These are phyloP conservation scores for Ciconia boyciana DNA, from an alignment of 2,113 vertebrate genomes.

Conservation along the genomic window DNA sequence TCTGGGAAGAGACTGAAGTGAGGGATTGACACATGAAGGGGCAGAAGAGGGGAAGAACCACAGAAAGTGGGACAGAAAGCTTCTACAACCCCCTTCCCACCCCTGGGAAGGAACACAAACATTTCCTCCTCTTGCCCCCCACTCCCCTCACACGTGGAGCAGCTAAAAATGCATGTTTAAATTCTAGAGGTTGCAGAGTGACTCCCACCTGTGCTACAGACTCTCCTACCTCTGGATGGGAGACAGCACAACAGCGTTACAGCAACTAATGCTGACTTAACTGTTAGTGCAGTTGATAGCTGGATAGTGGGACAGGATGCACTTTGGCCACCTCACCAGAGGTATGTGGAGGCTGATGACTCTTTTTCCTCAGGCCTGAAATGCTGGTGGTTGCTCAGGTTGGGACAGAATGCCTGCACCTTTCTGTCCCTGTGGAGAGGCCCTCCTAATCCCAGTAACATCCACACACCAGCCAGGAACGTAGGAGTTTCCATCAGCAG, in stretches of 20 bases:
- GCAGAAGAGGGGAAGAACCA: not conserved
- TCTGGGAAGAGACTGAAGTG: not conserved
- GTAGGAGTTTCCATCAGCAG: not conserved
- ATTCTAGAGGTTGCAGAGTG: not conserved
- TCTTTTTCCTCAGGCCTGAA: slow-evolving; percentile 25
- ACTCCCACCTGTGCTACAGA: not conserved
- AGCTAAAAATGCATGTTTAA: not conserved
- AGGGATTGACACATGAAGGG: not conserved
- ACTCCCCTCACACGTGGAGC: not conserved
- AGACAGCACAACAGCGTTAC: not conserved
- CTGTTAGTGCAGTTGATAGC: not conserved
- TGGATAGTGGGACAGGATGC: slow-evolving; percentile 36
- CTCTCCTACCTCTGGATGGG: not conserved
- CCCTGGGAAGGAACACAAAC: not conserved
- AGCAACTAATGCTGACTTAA: not conserved
- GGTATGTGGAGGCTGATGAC: not conserved
- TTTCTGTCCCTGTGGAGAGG: not conserved
- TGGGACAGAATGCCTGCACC: not conserved
- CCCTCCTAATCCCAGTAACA: not conserved
- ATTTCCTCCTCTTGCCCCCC: not conserved
- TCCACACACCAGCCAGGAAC: not conserved
- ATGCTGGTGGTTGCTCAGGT: slow-evolving; percentile 4
- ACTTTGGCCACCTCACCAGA: slow-evolving; percentile 22
- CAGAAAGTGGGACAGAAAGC: not conserved
- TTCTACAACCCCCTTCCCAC: not conserved